These are phyloP conservation scores for Anisognathus igniventris DNA, from an alignment of 2,797 vertebrate genomes.

Conservation along the genomic window DNA sequence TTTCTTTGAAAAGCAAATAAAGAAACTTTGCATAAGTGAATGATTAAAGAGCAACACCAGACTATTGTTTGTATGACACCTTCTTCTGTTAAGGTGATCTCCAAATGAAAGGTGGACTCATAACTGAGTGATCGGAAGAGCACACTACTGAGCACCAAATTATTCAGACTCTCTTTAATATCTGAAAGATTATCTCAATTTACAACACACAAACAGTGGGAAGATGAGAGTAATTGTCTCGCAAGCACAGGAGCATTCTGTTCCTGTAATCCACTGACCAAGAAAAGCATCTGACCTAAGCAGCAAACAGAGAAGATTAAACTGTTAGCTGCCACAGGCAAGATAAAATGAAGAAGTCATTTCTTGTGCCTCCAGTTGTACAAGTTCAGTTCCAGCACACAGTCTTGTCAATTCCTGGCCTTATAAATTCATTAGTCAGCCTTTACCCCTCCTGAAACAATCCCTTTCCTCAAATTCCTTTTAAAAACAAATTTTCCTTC, in stretches of 20 bases:
- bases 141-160: neutral
- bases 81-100: neutral
- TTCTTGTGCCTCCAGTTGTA: neutral
- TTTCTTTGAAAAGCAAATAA: neutral
- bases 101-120: neutral
- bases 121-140: neutral
- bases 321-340: neutral
- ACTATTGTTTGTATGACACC: neutral
- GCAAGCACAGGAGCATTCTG: neutral
- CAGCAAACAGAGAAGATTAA: neutral
- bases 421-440: neutral
- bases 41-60: neutral
- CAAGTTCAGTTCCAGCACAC: neutral
- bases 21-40: neutral
- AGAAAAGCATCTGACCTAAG: neutral
- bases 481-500: neutral
- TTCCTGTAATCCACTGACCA: neutral
- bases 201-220: neutral
- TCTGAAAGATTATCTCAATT: neutral
- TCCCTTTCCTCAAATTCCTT: neutral
- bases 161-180: neutral
- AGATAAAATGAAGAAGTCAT: neutral
- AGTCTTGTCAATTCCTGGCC: neutral
- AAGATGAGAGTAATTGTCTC: neutral
- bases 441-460: neutral